Base-by-base conservation (phyloP, 2,888 invertebrate genomes). In the Caenorhabditis panamensis region DNA sequence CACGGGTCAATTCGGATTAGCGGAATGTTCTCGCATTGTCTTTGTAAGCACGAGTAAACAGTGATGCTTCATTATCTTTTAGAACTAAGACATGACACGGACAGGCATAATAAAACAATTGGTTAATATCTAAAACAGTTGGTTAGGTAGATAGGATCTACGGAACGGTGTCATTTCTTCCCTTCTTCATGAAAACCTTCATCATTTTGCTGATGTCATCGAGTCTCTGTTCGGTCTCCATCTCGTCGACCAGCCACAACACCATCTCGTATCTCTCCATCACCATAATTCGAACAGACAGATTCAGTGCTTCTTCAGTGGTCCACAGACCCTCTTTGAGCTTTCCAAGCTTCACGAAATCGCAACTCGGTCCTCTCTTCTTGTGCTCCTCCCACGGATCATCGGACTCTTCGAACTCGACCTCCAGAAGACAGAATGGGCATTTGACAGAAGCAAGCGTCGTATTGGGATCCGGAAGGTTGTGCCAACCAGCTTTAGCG, bases 341-440 rank as follows among this genome's bases (percentile, higher is more conserved):
- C 51, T 83, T 69, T 31, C 59, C 58, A 11, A 81, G 28, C 9
- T 62, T 62, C 11, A 83, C 76, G 47, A 83, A 83, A 16, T 69
- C 67, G 49, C 83, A 83, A 1, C 53, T 18, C 6, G 59, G 24
- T 6, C 75, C 36, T n/a, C 51, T 51, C n/a, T 64, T 75, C n/a
- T 20, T 36, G 41, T 83, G 83, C 49, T 81, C 81, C 1, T 56
- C 51, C 81, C 81, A 83, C 11, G 78, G 78, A 64, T 83, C 79
- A 26, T 79, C 81, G 11, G 56, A 58, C 18, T 37, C 53, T 18
- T 71, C 71, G 44, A 83, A 83, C 11, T 54, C 49, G 20, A 83
- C 20, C 22, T 68, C 61, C 16, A 61, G 47, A 11, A 31, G 26
- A 59, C 83, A 83, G 22, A 83, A 81, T 18, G 75, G 41, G 44